Evolutionary conservation across 2,113 vertebrate genomes (phyloP).

Genomic region (Riparia riparia): DNA sequence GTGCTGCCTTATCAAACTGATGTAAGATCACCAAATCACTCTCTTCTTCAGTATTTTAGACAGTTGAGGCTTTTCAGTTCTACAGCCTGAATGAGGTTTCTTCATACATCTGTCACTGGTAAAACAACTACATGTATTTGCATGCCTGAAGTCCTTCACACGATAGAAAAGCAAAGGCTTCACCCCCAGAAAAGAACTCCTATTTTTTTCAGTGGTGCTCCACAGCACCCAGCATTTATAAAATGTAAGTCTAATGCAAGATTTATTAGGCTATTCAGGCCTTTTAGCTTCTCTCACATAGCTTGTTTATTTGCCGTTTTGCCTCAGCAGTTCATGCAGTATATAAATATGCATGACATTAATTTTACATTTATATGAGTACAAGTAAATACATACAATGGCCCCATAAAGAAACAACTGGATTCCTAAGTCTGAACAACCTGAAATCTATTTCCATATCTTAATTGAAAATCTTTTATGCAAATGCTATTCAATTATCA

Average conservation of each 20-base stretch:
- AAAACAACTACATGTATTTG: background rate
- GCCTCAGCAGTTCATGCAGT: background rate
- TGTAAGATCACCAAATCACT: background rate
- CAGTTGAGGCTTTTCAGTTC: background rate
- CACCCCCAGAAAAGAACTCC: background rate
- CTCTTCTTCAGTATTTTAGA: background rate
- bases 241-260: background rate
- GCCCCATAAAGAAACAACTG: background rate
- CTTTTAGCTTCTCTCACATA: background rate
- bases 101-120: background rate
- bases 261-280: background rate
- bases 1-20: background rate
- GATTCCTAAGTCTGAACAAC: background rate
- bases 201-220: background rate
- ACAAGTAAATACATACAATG: accelerated
- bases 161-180: background rate
- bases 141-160: background rate
- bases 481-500: background rate
- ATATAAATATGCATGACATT: background rate
- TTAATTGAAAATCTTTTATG: background rate
- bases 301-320: background rate
- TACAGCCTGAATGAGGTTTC: background rate
- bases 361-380: background rate
- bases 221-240: background rate
- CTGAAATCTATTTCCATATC: background rate